Conservation (phyloP, 2,113 vertebrate genomes). For the Zosterops pallidus region DNA sequence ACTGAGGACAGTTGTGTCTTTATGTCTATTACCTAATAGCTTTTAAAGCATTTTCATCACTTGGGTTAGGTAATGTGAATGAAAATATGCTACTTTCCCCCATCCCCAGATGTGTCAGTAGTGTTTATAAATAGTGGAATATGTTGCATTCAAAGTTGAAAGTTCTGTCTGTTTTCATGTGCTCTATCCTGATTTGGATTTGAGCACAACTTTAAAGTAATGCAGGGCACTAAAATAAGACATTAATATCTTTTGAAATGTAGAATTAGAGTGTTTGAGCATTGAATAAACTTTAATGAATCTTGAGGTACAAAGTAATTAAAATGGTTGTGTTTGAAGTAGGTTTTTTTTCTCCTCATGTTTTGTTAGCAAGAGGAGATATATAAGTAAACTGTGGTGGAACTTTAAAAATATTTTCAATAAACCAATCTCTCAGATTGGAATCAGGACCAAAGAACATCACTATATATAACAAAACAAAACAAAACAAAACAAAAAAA, state of each 20-base stretch:
- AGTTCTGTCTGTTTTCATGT: background rate
- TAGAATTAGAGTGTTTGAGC: background rate
- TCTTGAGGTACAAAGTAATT: background rate
- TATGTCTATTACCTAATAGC: background rate
- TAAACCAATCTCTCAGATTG: background rate
- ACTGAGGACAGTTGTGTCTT: background rate
- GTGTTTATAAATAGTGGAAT: background rate
- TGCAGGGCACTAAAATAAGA: background rate
- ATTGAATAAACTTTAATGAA: background rate
- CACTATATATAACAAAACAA: background rate
- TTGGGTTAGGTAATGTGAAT: background rate
- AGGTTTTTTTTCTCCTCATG: background rate
- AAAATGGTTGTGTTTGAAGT: constrained; percentile 6
- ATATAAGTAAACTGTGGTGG: background rate
- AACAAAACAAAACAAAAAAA: too few relatives aligned
- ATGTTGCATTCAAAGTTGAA: background rate
- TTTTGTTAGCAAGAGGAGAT: background rate
- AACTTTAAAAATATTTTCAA: background rate
- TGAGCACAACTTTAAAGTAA: background rate
- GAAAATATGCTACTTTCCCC: background rate
- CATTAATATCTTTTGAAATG: background rate
- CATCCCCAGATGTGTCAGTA: background rate
- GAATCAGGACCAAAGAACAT: background rate
- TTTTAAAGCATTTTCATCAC: background rate
- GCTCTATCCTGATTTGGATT: background rate